Evolutionary conservation across 2,888 invertebrate genomes (phyloP), one percentile per base, ranked within the genome.

Genomic region (Hyles lineata): DNA sequence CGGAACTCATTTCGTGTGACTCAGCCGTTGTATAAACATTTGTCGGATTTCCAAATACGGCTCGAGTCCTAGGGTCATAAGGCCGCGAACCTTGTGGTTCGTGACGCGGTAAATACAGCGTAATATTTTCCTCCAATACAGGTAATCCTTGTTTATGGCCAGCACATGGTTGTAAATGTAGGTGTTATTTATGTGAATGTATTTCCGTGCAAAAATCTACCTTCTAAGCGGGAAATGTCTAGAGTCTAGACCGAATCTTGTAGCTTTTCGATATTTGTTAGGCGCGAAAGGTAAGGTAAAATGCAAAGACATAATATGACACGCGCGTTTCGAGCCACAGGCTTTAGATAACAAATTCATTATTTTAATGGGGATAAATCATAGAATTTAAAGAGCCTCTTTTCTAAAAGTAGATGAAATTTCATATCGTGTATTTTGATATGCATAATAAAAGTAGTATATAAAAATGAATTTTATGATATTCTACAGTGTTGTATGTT

Each of bases 1-100:
- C 43, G 67, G 23, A 67, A 67, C 67, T 67, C 67, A 67, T 67
- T 50, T 67, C 67, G 50, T 67, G 67, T 50, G 67, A 67, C 1
- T 67, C 67, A 67, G 23, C 67, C 67, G 67, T 67, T 43, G 50
- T 67, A 23, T 67, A 67, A 43, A 67, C 67, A 67, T 67, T 67
- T 67, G n/a, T 23, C 19, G 43, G 43, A 67, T 67, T 67, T 67
- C 50, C 43, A 50, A 50, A 67, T 67, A 43, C 23, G 50, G 21
- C 67, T 23, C 8, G 17, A 67, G 23, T 50, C 67, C 67, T 67
- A 35, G 62, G 67, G 50, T 15, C 50, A 17, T 67, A 67, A 67
- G 43, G 17, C 67, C 43, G 50, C 50, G 67, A 67, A 23, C 19
- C 23, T 63, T 63, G 63, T 67, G 23, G 7, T 50, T 67, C 23